Percentiles rank a stretch among this genome's conserved stretches.
Evolutionary conservation across 2,797 vertebrate species (phyloP).

Genomic region (Sitta carolinensis): DNA sequence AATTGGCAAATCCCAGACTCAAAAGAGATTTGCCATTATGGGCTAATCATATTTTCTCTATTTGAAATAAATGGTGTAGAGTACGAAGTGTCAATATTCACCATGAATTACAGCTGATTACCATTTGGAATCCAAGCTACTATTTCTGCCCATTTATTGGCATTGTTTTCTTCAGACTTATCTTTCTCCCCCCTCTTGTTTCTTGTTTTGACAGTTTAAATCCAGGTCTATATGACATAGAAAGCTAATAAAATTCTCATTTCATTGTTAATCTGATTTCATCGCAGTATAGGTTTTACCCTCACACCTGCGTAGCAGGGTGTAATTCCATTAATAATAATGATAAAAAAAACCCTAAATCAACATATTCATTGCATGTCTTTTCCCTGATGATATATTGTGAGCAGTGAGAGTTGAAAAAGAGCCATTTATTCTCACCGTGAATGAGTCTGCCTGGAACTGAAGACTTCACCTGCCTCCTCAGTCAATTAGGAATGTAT

Average conservation of each 20-base stretch:
- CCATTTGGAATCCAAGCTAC: slow-evolving; percentile 26
- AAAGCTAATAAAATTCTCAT: slow-evolving; percentile 79
- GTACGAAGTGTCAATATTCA: background rate
- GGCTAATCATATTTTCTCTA: background rate
- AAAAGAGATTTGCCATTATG: background rate
- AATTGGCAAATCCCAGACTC: background rate
- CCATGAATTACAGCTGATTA: slow-evolving; percentile 25
- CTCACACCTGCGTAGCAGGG: slow-evolving; percentile 92
- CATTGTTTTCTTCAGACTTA: slow-evolving; percentile 53
- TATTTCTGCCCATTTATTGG: slow-evolving; percentile 53
- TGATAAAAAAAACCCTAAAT: slow-evolving; percentile 81
- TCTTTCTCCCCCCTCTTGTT: slow-evolving; percentile 35
- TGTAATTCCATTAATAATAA: slow-evolving; percentile 96
- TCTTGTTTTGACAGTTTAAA: slow-evolving; percentile 80
- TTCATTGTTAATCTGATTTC: slow-evolving; percentile 83
- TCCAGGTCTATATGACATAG: slow-evolving; percentile 73
- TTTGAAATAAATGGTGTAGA: background rate
- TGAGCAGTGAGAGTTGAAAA: slow-evolving; percentile 88
- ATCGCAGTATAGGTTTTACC: slow-evolving; percentile 77
- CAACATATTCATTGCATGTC: slow-evolving; percentile 96
- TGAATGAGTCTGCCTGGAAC: slow-evolving; percentile 95
- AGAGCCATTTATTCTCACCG: slow-evolving; percentile 88
- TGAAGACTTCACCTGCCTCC: slow-evolving; percentile 98
- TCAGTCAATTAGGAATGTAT: slow-evolving; percentile 99
- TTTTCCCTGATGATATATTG: slow-evolving; percentile 93